phyloP scores from a whole-genome alignment of 2,797 vertebrate genomes.

The Myotis vivesi region DNA sequence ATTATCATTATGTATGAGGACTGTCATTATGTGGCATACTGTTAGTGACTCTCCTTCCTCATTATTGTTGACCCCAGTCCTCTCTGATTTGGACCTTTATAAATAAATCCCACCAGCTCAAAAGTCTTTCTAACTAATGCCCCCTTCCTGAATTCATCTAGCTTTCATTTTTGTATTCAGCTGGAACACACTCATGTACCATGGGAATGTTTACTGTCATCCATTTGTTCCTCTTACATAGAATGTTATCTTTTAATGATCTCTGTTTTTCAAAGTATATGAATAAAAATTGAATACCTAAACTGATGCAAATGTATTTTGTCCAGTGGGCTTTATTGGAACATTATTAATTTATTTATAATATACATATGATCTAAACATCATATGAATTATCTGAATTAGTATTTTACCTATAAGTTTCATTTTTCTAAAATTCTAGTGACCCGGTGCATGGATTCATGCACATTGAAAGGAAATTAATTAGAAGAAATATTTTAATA shows the following conservation, averaged over 20 bases:
- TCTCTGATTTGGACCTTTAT: not conserved
- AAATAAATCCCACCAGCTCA: not conserved
- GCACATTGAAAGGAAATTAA: too few relatives aligned
- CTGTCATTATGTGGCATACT: not conserved
- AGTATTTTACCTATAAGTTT: too few relatives aligned
- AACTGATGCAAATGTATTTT: not conserved
- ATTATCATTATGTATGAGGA: not conserved
- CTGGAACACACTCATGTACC: not conserved
- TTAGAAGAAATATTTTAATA: too few relatives aligned
- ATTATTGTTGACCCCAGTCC: slow-evolving; percentile 10
- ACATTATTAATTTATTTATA: not conserved
- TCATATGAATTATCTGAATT: too few relatives aligned
- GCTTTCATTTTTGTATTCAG: not conserved
- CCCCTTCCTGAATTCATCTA: not conserved
- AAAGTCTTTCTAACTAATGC: not conserved
- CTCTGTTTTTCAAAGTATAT: not conserved
- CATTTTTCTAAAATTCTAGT: too few relatives aligned
- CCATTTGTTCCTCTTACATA: not conserved
- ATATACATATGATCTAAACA: not conserved
- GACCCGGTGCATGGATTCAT: too few relatives aligned
- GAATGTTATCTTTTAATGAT: not conserved
- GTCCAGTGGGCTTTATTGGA: not conserved
- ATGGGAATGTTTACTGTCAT: not conserved
- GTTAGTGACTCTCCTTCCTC: not conserved
- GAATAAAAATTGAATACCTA: not conserved